phyloP scores from a whole-genome alignment of 2,113 vertebrate genomes.

The Myiagra hebetior region DNA sequence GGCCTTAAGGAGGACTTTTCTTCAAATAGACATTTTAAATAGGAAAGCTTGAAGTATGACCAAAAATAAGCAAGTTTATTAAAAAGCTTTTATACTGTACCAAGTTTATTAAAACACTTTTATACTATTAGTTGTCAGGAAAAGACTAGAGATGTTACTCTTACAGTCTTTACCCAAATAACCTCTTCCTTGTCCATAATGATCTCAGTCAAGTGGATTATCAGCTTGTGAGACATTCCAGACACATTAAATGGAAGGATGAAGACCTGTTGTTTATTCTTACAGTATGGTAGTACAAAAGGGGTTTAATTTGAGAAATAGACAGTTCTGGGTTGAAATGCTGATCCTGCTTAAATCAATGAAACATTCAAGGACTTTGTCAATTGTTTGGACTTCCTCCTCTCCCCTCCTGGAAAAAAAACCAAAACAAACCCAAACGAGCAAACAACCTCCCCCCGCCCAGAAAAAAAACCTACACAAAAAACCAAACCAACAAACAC shows the following conservation, averaged over 20 bases:
- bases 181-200: not conserved
- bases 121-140: not conserved
- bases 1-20: not conserved
- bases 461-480: not conserved
- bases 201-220: not conserved
- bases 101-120: not conserved
- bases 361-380: not conserved
- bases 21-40: not conserved
- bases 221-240: not conserved
- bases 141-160: not conserved
- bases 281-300: not conserved
- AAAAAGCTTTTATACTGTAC: not conserved
- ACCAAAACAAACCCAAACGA: not conserved
- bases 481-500: not conserved
- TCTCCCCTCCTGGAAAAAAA: too few relatives aligned
- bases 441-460: not conserved
- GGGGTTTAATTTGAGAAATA: not conserved
- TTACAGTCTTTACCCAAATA: not conserved
- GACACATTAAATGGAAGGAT: not conserved
- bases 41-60: not conserved
- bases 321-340: not conserved
- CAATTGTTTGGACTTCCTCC: not conserved
- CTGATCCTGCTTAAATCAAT: not conserved
- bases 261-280: not conserved
- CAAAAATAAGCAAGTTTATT: constrained; percentile 7